These are phyloP conservation scores for Florisuga fusca DNA, from an alignment of 2,797 vertebrate genomes.

Conservation along the genomic window DNA sequence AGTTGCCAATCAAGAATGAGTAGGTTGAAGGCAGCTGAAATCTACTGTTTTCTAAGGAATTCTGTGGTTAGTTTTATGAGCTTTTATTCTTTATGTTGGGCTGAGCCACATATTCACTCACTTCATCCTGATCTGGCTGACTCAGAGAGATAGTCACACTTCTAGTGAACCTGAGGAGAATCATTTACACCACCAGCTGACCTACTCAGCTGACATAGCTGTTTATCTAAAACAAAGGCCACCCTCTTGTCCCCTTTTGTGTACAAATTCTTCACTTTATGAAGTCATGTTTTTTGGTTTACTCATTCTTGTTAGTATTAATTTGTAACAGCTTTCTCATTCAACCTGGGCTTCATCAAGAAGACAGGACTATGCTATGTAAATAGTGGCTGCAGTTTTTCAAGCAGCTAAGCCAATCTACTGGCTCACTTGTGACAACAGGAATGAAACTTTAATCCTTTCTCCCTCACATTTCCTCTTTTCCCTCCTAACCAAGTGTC, in stretches of 20 bases:
- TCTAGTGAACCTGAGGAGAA: neutral
- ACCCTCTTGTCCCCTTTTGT: neutral
- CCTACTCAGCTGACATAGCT: neutral
- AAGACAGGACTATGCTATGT: neutral
- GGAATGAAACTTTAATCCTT: neutral
- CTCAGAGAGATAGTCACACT: neutral
- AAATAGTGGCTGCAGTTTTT: neutral
- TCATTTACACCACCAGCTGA: neutral
- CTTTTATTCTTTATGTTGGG: neutral
- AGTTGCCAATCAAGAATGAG: neutral
- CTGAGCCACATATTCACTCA: accelerated
- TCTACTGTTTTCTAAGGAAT: neutral
- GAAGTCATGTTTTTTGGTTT: neutral
- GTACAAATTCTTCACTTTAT: neutral
- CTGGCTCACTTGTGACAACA: neutral
- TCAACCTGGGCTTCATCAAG: neutral
- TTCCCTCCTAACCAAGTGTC: neutral
- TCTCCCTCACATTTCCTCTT: neutral
- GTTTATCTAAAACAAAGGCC: neutral
- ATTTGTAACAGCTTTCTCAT: neutral
- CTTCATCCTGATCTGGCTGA: neutral
- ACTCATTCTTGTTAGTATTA: neutral
- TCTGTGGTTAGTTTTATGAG: neutral
- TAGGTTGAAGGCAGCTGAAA: neutral
- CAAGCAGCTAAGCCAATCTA: neutral